These are phyloP conservation scores for Resseliella maxima DNA, from an alignment of 2,888 invertebrate genomes.

Conservation along the genomic window DNA sequence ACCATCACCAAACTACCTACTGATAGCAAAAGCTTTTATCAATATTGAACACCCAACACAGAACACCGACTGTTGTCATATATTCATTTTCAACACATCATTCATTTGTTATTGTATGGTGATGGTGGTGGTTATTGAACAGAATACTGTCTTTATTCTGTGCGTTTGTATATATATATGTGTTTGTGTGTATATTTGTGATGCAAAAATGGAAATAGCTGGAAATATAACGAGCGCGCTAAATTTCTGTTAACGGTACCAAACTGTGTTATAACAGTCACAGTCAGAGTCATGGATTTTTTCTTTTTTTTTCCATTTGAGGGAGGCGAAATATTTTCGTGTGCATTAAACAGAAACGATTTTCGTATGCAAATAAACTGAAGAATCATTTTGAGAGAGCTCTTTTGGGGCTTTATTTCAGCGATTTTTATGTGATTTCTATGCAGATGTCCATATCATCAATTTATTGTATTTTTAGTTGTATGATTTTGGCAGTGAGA, in stretches of 20 bases:
- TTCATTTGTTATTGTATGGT: background rate
- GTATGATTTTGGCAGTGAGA: background rate
- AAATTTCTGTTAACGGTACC: background rate
- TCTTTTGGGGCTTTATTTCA: constrained; percentile 29
- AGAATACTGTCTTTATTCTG: too few relatives aligned
- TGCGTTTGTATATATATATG: too few relatives aligned
- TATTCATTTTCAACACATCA: constrained; percentile 13
- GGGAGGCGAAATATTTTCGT: background rate
- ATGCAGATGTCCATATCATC: constrained; percentile 34
- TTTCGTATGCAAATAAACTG: background rate
- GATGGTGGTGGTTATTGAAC: too few relatives aligned
- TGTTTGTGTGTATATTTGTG: background rate
- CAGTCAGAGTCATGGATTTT: too few relatives aligned
- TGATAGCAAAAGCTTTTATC: constrained; percentile 7
- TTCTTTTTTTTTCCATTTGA: background rate
- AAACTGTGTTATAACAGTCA: too few relatives aligned
- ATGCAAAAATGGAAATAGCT: background rate
- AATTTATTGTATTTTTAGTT: constrained; percentile 1
- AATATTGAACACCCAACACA: background rate
- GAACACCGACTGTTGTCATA: background rate
- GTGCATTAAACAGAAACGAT: constrained; percentile 28
- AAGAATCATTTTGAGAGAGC: constrained; percentile 26
- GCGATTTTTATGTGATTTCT: constrained; percentile 10
- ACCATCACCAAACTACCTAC: too few relatives aligned
- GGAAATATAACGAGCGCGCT: background rate